phyloP scores from a whole-genome alignment of 2,888 invertebrate genomes.

The Notodromas monacha region DNA sequence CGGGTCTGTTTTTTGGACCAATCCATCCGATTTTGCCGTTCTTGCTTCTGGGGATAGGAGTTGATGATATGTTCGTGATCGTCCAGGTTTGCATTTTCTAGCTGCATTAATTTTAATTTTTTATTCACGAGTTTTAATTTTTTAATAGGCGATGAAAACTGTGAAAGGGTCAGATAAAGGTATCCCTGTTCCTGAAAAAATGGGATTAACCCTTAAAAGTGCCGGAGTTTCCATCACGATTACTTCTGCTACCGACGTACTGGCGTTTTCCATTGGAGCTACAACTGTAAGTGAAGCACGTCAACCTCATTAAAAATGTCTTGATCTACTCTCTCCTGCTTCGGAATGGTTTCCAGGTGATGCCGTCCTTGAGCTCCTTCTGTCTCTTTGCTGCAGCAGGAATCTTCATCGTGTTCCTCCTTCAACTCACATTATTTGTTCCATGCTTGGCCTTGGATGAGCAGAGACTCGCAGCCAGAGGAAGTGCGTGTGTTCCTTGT shows the following conservation, averaged over 20 bases:
- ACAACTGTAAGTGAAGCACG: slow-evolving; percentile 33
- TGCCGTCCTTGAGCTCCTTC: neutral
- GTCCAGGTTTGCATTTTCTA: neutral
- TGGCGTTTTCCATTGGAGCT: slow-evolving; percentile 41
- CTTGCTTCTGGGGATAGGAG: neutral
- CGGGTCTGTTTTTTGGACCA: neutral
- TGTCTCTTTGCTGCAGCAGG: neutral
- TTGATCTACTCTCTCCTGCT: too few species aligned
- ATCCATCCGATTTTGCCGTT: neutral
- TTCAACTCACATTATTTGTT: neutral
- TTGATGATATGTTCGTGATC: slow-evolving; percentile 1
- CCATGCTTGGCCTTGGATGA: neutral
- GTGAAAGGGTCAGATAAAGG: too few species aligned
- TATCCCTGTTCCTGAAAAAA: too few species aligned
- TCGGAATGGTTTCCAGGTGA: slow-evolving; percentile 1
- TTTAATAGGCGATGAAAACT: too few species aligned
- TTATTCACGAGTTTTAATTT: neutral
- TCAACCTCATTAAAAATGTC: too few species aligned
- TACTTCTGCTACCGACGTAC: slow-evolving; percentile 45
- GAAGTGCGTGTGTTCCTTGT: neutral
- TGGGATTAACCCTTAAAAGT: slow-evolving; percentile 35
- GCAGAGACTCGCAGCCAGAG: neutral
- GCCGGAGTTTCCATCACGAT: slow-evolving; percentile 53
- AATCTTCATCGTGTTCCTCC: neutral
- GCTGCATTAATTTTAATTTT: slow-evolving; percentile 4